Percentiles rank a stretch among this genome's conserved stretches.
Conservation (phyloP, 2,888 invertebrate species). For the Protula sp. region DNA sequence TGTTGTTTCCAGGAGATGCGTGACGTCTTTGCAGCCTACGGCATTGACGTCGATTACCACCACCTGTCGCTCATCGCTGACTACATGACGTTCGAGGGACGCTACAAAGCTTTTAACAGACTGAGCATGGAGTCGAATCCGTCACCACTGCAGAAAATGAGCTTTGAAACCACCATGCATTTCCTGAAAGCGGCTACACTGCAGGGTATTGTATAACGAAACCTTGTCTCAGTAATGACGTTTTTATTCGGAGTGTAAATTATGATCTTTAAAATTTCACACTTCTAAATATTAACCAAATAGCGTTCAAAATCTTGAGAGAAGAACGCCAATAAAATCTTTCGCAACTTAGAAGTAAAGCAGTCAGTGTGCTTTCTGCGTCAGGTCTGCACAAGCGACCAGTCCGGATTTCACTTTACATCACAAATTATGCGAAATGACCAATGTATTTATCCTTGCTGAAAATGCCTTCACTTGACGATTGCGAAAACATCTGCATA, state of each 20-base stretch:
- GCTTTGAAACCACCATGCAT: conserved; percentile 85
- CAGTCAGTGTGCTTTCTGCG: no score
- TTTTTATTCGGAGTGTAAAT: no score
- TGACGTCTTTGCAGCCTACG: conserved; percentile 94
- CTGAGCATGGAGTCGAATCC: conserved; percentile 83
- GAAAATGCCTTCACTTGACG: no score
- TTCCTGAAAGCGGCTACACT: conserved; percentile 77
- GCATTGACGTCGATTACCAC: conserved; percentile 88
- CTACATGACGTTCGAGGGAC: conserved; percentile 95
- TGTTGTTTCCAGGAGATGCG: conserved; percentile 70
- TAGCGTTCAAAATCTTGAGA: not conserved
- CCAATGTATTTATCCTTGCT: no score
- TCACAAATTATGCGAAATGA: no score
- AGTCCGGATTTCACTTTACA: no score
- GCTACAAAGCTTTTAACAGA: conserved; percentile 82
- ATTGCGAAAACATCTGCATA: no score
- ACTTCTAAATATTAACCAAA: not conserved
- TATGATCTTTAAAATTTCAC: not conserved
- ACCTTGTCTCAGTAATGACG: not conserved
- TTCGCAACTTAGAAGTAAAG: no score
- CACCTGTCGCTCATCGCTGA: conserved; percentile 91
- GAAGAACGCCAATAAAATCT: no score
- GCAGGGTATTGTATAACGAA: conserved; percentile 54
- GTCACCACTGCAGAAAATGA: conserved; percentile 96
- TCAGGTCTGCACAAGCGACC: no score